These are phyloP conservation scores for Hormiphora californensis DNA, from an alignment of 37 sponge, comb jelly and placozoan genomes.

Conservation along the genomic window DNA sequence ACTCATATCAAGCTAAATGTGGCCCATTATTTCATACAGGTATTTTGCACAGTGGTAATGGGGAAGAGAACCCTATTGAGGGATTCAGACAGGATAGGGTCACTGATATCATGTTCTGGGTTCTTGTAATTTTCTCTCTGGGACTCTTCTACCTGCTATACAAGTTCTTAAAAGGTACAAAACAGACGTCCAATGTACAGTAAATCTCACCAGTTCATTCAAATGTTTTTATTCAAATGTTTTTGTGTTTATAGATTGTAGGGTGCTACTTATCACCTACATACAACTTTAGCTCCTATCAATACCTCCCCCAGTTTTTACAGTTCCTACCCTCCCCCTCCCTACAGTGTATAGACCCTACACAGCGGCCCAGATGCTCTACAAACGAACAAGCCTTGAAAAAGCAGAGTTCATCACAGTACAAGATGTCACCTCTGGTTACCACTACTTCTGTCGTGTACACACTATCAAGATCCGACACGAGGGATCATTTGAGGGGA, in stretches of 20 bases:
- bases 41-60: background rate
- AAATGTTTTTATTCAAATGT: no score
- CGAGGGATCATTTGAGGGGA: no score
- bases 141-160: background rate
- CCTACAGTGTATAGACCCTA: background rate
- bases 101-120: background rate
- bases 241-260: no score
- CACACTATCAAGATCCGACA: background rate
- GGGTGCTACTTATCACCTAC: no score
- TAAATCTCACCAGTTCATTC: no score
- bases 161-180: background rate
- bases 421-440: background rate
- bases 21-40: no score
- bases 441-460: background rate
- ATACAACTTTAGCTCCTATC: no score
- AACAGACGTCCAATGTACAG: no score
- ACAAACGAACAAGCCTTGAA: background rate
- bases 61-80: background rate
- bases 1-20: no score
- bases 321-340: no score
- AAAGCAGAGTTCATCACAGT: background rate
- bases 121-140: background rate
- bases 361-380: background rate
- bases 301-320: no score
- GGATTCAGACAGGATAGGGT: background rate